Conservation (phyloP, 2,113 vertebrate genomes). For the Calidris pygmaea region DNA sequence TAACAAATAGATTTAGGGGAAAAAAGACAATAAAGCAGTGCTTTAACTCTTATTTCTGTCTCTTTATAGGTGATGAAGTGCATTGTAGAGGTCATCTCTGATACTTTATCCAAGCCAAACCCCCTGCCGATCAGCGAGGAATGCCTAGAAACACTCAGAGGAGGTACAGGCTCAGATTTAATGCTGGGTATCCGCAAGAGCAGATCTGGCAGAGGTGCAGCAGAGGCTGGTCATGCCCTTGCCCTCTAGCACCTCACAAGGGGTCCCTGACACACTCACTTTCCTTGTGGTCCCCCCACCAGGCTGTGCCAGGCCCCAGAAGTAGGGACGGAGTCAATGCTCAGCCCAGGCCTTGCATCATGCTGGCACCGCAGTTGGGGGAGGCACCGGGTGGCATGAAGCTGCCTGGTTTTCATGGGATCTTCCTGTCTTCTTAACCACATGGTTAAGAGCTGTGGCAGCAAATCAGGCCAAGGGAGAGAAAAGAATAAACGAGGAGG, state of each 20-base stretch:
- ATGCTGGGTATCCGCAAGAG: not conserved
- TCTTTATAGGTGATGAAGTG: constrained; percentile 90
- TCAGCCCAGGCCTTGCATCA: not conserved
- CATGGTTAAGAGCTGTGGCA: not conserved
- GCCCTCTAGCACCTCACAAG: not conserved
- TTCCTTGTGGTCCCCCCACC: not conserved
- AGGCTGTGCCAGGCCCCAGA: not conserved
- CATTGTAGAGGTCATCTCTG: constrained; percentile 90
- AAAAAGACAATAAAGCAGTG: not conserved
- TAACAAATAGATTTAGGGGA: not conserved
- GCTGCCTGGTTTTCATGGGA: not conserved
- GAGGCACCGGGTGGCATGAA: not conserved
- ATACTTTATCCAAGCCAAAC: constrained; percentile 86
- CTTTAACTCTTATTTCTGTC: not conserved
- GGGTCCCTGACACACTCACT: not conserved
- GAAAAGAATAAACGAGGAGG: not conserved
- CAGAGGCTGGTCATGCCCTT: not conserved
- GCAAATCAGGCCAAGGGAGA: not conserved
- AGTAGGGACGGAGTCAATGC: not conserved
- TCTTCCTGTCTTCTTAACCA: not conserved
- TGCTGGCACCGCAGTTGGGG: fast-evolving
- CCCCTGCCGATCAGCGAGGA: constrained; percentile 84
- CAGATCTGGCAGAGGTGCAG: not conserved
- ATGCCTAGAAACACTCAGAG: constrained; percentile 85
- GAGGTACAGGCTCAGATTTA: constrained; percentile 74